Evolutionary conservation across 2,113 vertebrate genomes (phyloP).

Genomic region (Calidris pugnax): DNA sequence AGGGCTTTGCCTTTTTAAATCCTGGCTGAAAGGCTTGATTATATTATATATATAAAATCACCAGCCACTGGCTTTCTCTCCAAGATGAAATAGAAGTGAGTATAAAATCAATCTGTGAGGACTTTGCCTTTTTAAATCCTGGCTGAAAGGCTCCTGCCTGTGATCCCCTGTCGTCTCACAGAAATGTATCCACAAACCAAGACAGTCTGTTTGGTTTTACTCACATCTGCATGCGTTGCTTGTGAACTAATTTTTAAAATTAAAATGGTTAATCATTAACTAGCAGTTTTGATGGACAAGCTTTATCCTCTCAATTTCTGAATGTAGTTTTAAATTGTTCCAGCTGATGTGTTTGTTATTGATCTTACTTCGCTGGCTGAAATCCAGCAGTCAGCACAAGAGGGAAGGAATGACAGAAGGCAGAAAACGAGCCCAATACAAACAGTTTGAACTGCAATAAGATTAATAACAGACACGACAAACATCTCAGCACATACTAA

Average conservation of each 20-base stretch:
- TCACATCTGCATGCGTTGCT: neutral
- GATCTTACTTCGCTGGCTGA: neutral
- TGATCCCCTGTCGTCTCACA: rapidly evolving
- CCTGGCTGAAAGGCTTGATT: neutral
- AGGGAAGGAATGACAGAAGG: neutral
- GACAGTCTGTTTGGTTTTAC: neutral
- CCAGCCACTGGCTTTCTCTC: neutral
- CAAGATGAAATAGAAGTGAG: neutral
- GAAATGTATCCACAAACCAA: neutral
- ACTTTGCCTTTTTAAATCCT: neutral
- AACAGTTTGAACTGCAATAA: neutral
- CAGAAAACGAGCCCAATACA: neutral
- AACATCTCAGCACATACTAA: neutral
- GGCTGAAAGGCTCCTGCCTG: neutral
- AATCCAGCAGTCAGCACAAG: neutral
- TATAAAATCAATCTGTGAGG: neutral
- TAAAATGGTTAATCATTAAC: neutral
- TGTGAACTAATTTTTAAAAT: neutral
- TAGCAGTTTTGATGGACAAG: neutral
- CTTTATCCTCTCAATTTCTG: neutral
- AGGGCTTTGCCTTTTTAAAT: neutral
- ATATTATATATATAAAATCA: too few species aligned
- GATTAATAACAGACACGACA: neutral
- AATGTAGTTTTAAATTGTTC: neutral
- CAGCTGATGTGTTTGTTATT: neutral